phyloP scores from a whole-genome alignment of 2,113 vertebrate species.

The Camarhynchus parvulus region DNA sequence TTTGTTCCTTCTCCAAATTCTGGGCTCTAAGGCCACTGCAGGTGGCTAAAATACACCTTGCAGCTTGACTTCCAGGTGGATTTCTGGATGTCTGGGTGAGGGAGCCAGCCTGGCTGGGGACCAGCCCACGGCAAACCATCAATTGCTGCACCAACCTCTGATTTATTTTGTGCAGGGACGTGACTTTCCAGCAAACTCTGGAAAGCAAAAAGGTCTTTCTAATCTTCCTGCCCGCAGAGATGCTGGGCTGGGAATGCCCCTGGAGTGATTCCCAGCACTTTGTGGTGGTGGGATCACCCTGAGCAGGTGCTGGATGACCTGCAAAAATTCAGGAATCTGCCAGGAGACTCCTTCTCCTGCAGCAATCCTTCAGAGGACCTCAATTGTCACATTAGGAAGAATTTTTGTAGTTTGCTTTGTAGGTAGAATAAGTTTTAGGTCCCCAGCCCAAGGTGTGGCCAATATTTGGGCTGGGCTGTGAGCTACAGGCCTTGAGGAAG shows the following conservation, averaged over 20 bases:
- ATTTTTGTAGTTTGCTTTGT: not conserved
- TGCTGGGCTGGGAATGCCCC: not conserved
- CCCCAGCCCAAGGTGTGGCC: not conserved
- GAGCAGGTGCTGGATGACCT: not conserved
- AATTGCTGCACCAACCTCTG: not conserved
- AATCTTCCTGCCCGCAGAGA: accelerated
- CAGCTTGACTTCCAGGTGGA: not conserved
- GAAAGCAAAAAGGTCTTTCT: not conserved
- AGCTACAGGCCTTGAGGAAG: accelerated
- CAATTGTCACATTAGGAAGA: accelerated
- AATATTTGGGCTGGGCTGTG: accelerated
- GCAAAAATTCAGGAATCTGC: not conserved
- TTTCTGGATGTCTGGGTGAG: not conserved
- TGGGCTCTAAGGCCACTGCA: not conserved
- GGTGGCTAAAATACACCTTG: not conserved
- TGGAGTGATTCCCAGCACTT: not conserved
- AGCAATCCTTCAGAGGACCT: not conserved
- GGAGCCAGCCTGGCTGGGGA: not conserved
- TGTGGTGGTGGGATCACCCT: not conserved
- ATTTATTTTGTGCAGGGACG: not conserved
- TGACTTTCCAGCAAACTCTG: not conserved
- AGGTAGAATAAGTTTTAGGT: not conserved
- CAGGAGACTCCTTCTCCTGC: not conserved
- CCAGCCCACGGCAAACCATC: not conserved
- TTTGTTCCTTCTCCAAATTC: not conserved